phyloP scores from a whole-genome alignment of 2,888 invertebrate species.

The Drosophila borborema region DNA sequence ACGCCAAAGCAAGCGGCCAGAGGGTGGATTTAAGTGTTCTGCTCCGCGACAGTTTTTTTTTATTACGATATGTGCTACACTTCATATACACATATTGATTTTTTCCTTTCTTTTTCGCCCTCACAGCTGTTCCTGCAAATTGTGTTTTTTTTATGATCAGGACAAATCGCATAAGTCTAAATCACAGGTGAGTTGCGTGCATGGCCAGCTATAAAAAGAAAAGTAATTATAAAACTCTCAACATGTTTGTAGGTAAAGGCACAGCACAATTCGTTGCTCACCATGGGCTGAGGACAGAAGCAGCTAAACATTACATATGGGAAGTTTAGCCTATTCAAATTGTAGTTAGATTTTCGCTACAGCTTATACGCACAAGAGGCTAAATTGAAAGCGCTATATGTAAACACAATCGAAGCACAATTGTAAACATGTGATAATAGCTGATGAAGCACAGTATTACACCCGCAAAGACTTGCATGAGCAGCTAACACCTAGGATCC shows the following conservation, averaged over 20 bases:
- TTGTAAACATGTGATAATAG: conserved; percentile 44
- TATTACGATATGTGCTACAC: conserved; percentile 34
- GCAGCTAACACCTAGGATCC: conserved; percentile 1
- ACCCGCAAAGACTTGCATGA: conserved; percentile 3
- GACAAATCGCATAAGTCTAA: conserved; percentile 15
- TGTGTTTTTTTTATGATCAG: conserved; percentile 17
- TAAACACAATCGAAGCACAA: conserved; percentile 29
- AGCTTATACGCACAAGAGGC: conserved; percentile 22
- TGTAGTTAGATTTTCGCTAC: conserved; percentile 5
- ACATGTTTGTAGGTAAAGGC: conserved; percentile 28
- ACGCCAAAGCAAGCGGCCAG: conserved; percentile 38
- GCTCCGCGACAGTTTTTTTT: conserved; percentile 21
- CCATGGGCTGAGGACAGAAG: conserved; percentile 44
- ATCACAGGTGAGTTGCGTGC: conserved; percentile 38
- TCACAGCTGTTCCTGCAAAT: conserved; percentile 31
- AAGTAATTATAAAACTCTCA: conserved; percentile 6
- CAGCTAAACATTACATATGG: conserved; percentile 12
- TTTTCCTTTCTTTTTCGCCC: conserved; percentile 20
- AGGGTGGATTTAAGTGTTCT: conserved; percentile 40
- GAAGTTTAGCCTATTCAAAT: conserved; percentile 4
- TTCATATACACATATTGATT: conserved; percentile 44
- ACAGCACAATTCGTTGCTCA: conserved; percentile 20
- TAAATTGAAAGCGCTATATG: conserved; percentile 17
- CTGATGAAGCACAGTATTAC: conserved; percentile 36
- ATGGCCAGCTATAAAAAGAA: conserved; percentile 10